Base-by-base conservation (phyloP, 2,113 vertebrate genomes). In the Meles meles region DNA sequence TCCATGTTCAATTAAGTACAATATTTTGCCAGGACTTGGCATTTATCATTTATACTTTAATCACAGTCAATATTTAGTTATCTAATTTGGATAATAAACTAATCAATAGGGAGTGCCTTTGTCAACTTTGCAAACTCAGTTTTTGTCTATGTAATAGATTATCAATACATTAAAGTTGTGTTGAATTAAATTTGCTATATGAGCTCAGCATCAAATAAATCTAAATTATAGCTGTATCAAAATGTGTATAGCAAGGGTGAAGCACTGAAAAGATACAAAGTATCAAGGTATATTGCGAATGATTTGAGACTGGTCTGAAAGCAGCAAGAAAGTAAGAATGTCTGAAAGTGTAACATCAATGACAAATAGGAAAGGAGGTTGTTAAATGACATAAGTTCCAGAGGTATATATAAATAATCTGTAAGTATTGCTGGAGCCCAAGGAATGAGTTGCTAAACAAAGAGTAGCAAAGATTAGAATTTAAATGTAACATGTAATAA, bases 331-430 rank as follows among this genome's bases (percentile, higher is more conserved):
- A 52, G 44, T 21, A 82, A 86, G 25, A 80, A 69, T 69, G 6
- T 81, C 20, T 63, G 42, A 83, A 74, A 74, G 3, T 59, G 44
- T 67, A 23, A 71, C 1, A n/a, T 37, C 12, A 81, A 3, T 52
- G 14, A 39, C 31, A 31, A 71, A 44, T 0, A 84, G 6, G 13
- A 72, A 34, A 20, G 0, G 2, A 2, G 5, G 8, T 47, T 80
- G 29, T 74, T 49, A 88, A 94, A 47, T 65, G 9, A 91, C 8
- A 37, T 3, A n/a, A 25, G 1, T 37, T 67, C 7, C 39, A 69
- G 34, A 67, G 0, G 2, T n/a, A 39, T 65, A 13, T 21, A 49
- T 72, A 81, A 93, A 77, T n/a, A 61, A 52, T 79, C 18, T 52
- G 4, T 55, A 65, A 77, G 7, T 42, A 85, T 25, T 74, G 52